Evolutionary conservation across 2,888 invertebrate genomes (phyloP).

Genomic region (Dusona sp.): DNA sequence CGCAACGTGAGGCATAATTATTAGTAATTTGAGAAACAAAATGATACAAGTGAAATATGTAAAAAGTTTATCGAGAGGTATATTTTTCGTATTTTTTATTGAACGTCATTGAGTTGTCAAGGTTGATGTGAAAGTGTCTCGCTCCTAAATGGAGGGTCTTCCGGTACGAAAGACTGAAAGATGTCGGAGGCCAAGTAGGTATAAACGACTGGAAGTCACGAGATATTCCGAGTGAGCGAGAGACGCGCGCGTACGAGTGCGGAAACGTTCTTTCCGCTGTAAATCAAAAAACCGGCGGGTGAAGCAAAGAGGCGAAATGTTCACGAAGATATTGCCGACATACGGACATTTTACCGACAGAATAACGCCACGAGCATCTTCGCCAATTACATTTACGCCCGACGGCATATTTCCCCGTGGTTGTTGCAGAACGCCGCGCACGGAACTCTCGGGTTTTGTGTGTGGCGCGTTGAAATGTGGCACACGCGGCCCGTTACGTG

Average conservation of each 20-base stretch:
- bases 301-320: constrained; percentile 44
- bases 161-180: constrained; percentile 19
- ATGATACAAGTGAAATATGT: background rate
- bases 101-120: background rate
- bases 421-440: constrained; percentile 69
- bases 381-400: constrained; percentile 64
- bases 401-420: constrained; percentile 68
- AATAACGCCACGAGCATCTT: constrained; percentile 52
- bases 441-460: constrained; percentile 46
- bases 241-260: constrained; percentile 24
- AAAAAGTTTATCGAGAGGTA: background rate
- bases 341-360: constrained; percentile 21
- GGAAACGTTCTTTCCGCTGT: constrained; percentile 62
- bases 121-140: constrained; percentile 7
- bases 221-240: background rate
- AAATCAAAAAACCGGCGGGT: constrained; percentile 53
- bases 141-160: background rate
- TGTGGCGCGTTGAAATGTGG: constrained; percentile 76
- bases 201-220: constrained; percentile 12
- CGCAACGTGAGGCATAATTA: background rate
- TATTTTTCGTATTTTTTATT: background rate
- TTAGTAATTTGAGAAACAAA: background rate
- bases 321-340: constrained; percentile 13
- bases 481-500: constrained; percentile 48
- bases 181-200: background rate